Evolutionary conservation across 2,113 vertebrate genomes (phyloP), one percentile per base, ranked within the genome.

Genomic region (Myiozetetes cayanensis): DNA sequence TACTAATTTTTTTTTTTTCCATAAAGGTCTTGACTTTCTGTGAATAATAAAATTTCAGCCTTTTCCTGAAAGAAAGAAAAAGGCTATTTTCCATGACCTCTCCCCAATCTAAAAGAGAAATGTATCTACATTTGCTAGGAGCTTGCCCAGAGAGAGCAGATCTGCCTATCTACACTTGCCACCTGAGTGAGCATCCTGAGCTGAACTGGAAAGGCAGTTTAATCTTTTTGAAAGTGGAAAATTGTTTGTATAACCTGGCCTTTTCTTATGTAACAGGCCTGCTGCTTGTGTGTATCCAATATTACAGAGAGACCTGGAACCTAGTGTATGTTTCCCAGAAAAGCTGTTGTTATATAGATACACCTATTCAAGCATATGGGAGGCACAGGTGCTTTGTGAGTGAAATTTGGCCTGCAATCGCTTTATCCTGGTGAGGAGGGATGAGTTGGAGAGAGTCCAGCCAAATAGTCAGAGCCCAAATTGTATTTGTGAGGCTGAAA

Each of bases 301-400:
- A 68, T 61, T 30, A 75, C 81, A 87, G 76, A 63, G 81, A 67
- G 35, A 77, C 41, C 21, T 90, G 85, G 79, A 88, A 78, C 82
- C 70, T 84, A 7, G 41, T 43, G 79, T 81, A 71, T 5, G 0
- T 86, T 93, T 88, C 74, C 86, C 68, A 94, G 90, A 93, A 93
- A 96, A 92, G 68, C 65, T 13, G 10, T 56, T 76, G 30, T 83
- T 95, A 44, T 61, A 63, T 84, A 94, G 88, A 73, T 88, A 65
- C 76, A 93, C 83, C 79, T 94, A 49, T 90, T 85, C 56, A 94
- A 95, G 86, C 93, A 95, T 94, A 96, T 73, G 90, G 94, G 89
- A 44, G 12, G 90, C 93, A 88, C 94, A 95, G 94, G 90, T 94
- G 94, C 65, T 88, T 47, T 44, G 23, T 61, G 80, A 96, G 28